Base-by-base conservation (phyloP, 1,140 invertebrate species). In the Drosophila parvula region DNA sequence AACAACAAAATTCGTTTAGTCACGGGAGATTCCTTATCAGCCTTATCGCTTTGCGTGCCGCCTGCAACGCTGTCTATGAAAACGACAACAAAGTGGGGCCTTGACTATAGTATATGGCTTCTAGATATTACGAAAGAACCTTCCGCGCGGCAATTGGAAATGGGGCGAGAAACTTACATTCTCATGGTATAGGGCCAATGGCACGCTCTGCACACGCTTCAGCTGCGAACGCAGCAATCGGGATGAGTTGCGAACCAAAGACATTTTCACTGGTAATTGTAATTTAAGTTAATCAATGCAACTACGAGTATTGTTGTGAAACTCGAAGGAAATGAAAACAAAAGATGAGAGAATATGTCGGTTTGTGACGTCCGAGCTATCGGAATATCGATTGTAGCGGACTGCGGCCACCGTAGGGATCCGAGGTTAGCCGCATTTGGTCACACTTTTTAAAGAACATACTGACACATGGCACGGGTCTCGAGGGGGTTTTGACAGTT, bases 141-240 rank as follows among this genome's bases (percentile, higher is more conserved):
- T 58, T 51, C 10, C 8, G 36, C 60, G 50, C 51, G 51, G 51
- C 70, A 59, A 28, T 53, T 40, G 22, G 44, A 8, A 57, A 36
- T 53, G 9, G 3, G 30, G 7, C 10, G 10, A 34, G 16, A 53
- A 89, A 44, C 91, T 90, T 77, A 92, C 91, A 79, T 92, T 92
- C 68, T 92, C 90, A 61, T 92, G 91, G 61, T 92, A 92, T 2
- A 92, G 57, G 5, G 84, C 81, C 11, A 78, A 68, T 55, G 91
- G 91, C 36, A 92, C 84, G 55, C 91, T 92, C 48, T 92, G 86
- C 28, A 90, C 83, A 12, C 91, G 79, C 61, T 74, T 85, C 36
- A 91, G 41, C 59, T 84, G 82, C 8, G 68, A 41, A 18, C 62
- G 28, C 36, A 91, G 58, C 30, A 91, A 47, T 32, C 77, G 63